phyloP scores from a whole-genome alignment of 2,113 vertebrate species.

The Gopherus evgoodei region DNA sequence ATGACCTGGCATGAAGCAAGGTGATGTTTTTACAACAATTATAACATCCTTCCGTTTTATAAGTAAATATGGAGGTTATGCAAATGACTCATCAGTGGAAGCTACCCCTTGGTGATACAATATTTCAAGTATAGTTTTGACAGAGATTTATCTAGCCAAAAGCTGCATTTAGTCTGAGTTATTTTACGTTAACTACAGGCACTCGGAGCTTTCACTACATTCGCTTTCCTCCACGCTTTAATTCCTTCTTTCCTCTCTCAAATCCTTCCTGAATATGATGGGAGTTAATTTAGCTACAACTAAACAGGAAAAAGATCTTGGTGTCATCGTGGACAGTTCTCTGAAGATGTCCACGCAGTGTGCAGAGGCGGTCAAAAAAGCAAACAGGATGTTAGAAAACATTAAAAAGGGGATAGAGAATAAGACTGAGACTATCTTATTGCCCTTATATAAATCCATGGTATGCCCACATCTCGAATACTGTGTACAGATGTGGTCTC shows the following conservation, averaged over 20 bases:
- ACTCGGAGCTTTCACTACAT: neutral
- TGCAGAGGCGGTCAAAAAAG: too few species aligned
- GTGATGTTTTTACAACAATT: neutral
- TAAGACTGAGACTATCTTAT: too few species aligned
- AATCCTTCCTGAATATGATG: neutral
- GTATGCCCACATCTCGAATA: too few species aligned
- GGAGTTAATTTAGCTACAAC: too few species aligned
- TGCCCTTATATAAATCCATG: too few species aligned
- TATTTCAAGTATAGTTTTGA: conserved; percentile 19
- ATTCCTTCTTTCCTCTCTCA: neutral
- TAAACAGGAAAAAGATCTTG: too few species aligned
- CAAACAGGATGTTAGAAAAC: too few species aligned
- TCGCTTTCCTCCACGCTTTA: neutral
- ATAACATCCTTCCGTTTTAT: neutral
- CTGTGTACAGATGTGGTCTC: too few species aligned
- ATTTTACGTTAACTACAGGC: conserved; percentile 1
- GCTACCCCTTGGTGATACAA: neutral
- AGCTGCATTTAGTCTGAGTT: conserved; percentile 45
- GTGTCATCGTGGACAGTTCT: too few species aligned
- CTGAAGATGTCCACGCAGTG: too few species aligned
- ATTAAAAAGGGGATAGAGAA: too few species aligned
- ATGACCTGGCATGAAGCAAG: neutral
- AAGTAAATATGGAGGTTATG: neutral
- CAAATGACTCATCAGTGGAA: neutral
- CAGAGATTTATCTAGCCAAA: conserved; percentile 9